These are phyloP conservation scores for Salminus brasiliensis DNA, from an alignment of 2,113 vertebrate genomes.

Conservation along the genomic window DNA sequence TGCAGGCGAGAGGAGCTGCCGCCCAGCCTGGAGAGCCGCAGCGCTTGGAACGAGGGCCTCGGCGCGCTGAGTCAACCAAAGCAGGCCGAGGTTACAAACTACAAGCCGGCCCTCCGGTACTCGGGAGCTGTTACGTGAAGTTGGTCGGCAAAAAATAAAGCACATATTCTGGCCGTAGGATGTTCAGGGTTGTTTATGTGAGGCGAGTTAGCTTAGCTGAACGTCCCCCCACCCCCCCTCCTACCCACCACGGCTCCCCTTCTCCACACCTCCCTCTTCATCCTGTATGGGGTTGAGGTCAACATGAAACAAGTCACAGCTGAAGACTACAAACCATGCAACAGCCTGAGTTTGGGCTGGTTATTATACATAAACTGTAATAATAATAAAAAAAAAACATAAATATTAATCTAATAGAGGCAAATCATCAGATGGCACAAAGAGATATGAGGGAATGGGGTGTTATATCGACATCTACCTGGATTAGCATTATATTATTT, in stretches of 20 bases:
- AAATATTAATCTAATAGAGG: too few relatives aligned
- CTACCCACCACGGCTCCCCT: too few relatives aligned
- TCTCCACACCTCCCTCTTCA: too few relatives aligned
- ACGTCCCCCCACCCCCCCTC: not conserved
- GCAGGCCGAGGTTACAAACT: constrained; percentile 6
- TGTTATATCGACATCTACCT: too few relatives aligned
- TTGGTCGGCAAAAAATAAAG: not conserved
- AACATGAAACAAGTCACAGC: too few relatives aligned
- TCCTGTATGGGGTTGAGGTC: not conserved
- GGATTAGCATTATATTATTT: too few relatives aligned
- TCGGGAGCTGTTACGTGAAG: not conserved
- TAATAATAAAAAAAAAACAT: too few relatives aligned
- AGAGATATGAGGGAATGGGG: too few relatives aligned
- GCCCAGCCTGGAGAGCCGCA: constrained; percentile 55
- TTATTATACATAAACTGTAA: too few relatives aligned
- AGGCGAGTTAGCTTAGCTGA: not conserved
- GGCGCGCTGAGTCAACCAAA: constrained; percentile 20
- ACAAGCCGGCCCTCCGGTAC: constrained; percentile 4
- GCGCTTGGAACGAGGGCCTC: constrained; percentile 35
- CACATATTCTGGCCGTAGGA: not conserved
- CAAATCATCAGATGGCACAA: too few relatives aligned
- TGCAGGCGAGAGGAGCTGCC: constrained; percentile 50
- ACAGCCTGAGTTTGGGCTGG: too few relatives aligned
- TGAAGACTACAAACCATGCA: too few relatives aligned
- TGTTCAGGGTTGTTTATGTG: not conserved